Evolutionary conservation across 2,888 invertebrate species (phyloP).

Genomic region (Tineola bisselliella): DNA sequence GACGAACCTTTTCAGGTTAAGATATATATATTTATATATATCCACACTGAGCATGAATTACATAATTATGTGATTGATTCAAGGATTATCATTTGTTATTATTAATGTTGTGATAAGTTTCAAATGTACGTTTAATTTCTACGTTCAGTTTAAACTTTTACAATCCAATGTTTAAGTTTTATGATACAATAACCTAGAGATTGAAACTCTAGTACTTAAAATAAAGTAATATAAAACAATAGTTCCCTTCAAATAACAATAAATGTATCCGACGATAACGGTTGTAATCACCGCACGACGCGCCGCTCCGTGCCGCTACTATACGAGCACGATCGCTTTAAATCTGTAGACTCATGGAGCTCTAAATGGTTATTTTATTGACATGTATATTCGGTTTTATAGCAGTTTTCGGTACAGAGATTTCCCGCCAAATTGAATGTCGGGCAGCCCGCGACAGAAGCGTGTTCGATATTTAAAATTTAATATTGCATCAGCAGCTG

Average conservation of each 20-base stretch:
- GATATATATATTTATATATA: no score
- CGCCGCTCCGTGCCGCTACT: constrained; percentile 10
- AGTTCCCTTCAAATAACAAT: constrained; percentile 15
- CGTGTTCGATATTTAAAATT: constrained; percentile 61
- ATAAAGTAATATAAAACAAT: constrained; percentile 3
- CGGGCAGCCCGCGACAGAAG: constrained; percentile 24
- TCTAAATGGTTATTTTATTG: constrained; percentile 33
- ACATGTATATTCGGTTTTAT: constrained; percentile 28
- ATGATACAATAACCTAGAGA: background rate
- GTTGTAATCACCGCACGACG: constrained; percentile 14
- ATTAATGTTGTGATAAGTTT: no score
- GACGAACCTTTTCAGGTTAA: background rate
- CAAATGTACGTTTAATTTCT: no score
- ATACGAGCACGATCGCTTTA: constrained; percentile 18
- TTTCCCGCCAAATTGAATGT: constrained; percentile 49
- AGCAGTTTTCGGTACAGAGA: constrained; percentile 30
- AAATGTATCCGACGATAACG: constrained; percentile 15
- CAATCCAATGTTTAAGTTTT: background rate
- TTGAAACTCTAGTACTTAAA: background rate
- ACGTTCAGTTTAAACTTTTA: background rate
- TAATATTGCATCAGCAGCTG: constrained; percentile 61
- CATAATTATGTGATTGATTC: background rate
- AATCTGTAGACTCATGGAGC: constrained; percentile 19
- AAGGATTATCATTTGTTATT: background rate
- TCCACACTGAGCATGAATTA: background rate